Evolutionary conservation across 1,140 invertebrate species (phyloP).

Genomic region (Drosophila arawakana): DNA sequence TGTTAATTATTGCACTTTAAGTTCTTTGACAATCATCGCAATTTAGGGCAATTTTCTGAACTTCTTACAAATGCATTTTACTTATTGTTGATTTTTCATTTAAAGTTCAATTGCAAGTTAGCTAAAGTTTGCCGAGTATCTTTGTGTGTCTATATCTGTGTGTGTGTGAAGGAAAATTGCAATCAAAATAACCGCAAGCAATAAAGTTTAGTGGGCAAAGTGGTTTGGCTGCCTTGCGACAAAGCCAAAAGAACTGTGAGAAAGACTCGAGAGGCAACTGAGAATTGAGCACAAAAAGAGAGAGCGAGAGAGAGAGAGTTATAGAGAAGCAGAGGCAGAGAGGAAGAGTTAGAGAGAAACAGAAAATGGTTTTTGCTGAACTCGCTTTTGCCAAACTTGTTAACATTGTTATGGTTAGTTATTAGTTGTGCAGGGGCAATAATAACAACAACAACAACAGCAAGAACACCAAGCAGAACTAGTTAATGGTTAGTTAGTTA

Average conservation of each 20-base stretch:
- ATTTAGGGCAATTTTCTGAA: constrained; percentile 1
- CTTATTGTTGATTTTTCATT: constrained; percentile 58
- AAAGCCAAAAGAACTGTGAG: constrained; percentile 24
- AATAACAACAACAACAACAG: constrained; percentile 47
- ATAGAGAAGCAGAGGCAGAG: neutral
- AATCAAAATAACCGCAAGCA: constrained; percentile 77
- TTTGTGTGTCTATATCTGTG: constrained; percentile 31
- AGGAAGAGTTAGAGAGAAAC: neutral
- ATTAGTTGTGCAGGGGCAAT: constrained; percentile 56
- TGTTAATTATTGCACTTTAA: constrained; percentile 5
- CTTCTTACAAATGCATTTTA: constrained; percentile 45
- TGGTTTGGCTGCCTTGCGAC: constrained; percentile 44
- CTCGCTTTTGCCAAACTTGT: constrained; percentile 42
- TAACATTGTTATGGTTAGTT: constrained; percentile 63
- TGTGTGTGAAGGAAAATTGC: constrained; percentile 63
- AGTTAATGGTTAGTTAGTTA: neutral
- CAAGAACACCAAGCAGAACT: constrained; percentile 33
- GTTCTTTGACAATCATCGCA: neutral
- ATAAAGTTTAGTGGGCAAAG: constrained; percentile 59
- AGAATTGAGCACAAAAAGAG: neutral
- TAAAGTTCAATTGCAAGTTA: constrained; percentile 64
- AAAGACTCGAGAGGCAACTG: neutral
- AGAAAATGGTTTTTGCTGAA: constrained; percentile 41
- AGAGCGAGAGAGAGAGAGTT: too few relatives aligned
- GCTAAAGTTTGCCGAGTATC: constrained; percentile 40